Conservation (phyloP, 2,113 vertebrate species). For the Psittacara wagleri region DNA sequence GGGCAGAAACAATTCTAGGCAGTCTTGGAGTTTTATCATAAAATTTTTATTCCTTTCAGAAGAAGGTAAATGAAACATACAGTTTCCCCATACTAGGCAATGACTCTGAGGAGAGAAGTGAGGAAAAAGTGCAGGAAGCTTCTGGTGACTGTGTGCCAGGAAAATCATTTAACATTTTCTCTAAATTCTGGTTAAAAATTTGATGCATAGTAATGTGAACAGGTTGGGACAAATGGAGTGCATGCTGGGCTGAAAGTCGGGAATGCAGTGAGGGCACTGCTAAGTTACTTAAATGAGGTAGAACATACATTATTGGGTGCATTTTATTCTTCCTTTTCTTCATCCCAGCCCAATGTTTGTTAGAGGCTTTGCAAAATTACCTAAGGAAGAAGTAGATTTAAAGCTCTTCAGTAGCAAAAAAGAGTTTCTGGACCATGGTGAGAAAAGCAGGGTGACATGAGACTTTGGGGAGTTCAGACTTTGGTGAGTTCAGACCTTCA, state of each 20-base stretch:
- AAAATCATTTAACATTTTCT: neutral
- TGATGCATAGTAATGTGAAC: neutral
- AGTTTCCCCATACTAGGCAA: neutral
- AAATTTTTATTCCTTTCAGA: neutral
- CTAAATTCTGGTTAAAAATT: neutral
- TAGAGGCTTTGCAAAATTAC: neutral
- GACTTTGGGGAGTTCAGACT: neutral
- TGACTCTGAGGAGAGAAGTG: neutral
- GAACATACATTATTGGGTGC: neutral
- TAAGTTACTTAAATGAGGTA: neutral
- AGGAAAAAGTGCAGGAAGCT: neutral
- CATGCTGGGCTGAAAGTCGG: neutral
- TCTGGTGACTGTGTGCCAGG: neutral
- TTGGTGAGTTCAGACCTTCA: neutral
- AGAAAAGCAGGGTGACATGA: neutral
- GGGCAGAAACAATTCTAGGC: neutral
- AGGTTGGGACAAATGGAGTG: neutral
- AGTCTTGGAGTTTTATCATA: neutral
- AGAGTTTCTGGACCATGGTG: neutral
- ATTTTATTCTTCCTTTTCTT: neutral
- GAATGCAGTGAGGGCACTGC: neutral
- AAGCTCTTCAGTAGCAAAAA: neutral
- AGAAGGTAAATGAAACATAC: neutral
- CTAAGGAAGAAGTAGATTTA: neutral
- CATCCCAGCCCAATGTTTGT: neutral